Base-by-base conservation (phyloP, 2,888 invertebrate species). In the Ptychoptera albimana region DNA sequence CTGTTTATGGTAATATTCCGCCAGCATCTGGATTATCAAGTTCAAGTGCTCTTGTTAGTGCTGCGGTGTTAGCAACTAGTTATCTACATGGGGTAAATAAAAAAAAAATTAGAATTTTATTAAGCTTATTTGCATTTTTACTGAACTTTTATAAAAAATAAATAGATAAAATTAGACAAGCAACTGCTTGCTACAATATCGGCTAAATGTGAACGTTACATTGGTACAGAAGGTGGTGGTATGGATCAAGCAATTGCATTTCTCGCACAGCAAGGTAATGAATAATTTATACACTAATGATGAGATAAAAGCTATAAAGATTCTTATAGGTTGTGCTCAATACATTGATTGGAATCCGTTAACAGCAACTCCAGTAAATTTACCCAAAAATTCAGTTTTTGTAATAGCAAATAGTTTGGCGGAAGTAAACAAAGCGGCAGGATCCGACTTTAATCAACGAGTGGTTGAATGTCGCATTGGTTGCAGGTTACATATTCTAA, bases 231-330 rank as follows among this genome's bases (percentile, higher is more conserved):
- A 65, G 97, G 98, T 16, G 98, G 98, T 36, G 98, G 98, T 48
- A 99, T 99, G 98, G 98, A 99, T 66, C 98, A 99, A 67, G 96
- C 98, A 0, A 94, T 96, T 55, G 92, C 91, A 43, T 88, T 94
- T 63, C 73, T 96, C 37, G 97, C 87, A 3, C 77, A 77, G 57
- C 72, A 77, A 61, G 82, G 23, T 23, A 7, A 23, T 23, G 23
- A 75, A 75, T 59, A 58, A 53, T 51, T 52, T 14, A 9, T 15
- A 15, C 1, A 31, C 10, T 39, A 37, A 15, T 9, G n/a, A 23
- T 30, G 44, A 30, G 12, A 35, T 45, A 13, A 23, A 23, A 23
- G 7, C n/a, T 23, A 23, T 23, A 23, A 23, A 23, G 7, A 23
- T 5, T 23, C 23, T 23, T 23, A 23, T 23, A 23, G 23, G 85